Conservation (phyloP, 1,140 invertebrate species). For the Drosophila orosa region DNA sequence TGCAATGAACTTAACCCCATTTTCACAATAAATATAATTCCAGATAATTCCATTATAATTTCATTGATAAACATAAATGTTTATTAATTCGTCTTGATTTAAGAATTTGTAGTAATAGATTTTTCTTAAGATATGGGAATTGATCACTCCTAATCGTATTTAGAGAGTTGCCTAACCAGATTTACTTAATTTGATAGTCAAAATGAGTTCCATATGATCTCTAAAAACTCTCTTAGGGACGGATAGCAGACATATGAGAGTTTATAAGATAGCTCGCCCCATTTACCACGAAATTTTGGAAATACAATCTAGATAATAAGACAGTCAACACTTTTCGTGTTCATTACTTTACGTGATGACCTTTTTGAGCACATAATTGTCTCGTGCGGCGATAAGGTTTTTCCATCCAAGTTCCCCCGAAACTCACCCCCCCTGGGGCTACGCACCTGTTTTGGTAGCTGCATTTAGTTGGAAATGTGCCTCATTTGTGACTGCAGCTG, state of each 20-base stretch:
- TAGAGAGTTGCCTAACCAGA: too few relatives aligned
- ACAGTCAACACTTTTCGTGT: constrained; percentile 11
- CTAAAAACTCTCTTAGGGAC: background rate
- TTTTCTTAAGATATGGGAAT: too few relatives aligned
- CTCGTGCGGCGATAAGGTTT: constrained; percentile 9
- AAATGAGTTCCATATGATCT: background rate
- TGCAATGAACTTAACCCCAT: too few relatives aligned
- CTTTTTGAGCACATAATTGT: constrained; percentile 22
- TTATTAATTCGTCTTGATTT: too few relatives aligned
- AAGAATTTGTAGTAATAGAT: background rate
- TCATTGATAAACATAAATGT: too few relatives aligned
- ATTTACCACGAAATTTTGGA: constrained; percentile 26
- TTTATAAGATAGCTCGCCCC: background rate
- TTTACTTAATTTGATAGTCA: background rate
- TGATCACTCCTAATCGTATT: background rate
- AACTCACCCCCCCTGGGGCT: constrained; percentile 14
- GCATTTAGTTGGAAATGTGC: constrained; percentile 42
- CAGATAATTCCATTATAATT: too few relatives aligned
- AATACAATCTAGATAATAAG: constrained; percentile 22
- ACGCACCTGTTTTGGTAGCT: constrained; percentile 32
- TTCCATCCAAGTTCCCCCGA: background rate
- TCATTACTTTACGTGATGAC: constrained; percentile 24
- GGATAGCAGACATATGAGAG: background rate
- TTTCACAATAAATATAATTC: too few relatives aligned
- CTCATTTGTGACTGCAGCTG: constrained; percentile 51